Conservation (phyloP, 2,888 invertebrate genomes). For the Leistus spinibarbis region DNA sequence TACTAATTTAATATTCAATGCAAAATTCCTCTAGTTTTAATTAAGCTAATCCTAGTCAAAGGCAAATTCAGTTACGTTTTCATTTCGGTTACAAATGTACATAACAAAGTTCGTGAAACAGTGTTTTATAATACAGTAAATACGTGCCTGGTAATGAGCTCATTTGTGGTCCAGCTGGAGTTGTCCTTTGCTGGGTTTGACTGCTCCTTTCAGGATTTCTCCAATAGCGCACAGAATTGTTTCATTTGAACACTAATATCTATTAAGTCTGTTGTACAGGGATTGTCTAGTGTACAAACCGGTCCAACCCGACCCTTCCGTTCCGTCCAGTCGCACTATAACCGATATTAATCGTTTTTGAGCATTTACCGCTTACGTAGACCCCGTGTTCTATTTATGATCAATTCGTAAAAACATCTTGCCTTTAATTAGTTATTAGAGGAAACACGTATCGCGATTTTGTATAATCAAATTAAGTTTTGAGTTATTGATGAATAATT, state of each 20-base stretch:
- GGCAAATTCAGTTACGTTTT: too few relatives aligned
- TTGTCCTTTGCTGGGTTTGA: not conserved
- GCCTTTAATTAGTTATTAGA: not conserved
- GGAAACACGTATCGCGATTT: not conserved
- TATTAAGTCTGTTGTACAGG: not conserved
- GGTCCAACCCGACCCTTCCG: too few relatives aligned
- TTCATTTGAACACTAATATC: slow-evolving; percentile 1
- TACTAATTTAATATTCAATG: too few relatives aligned
- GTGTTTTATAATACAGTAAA: not conserved
- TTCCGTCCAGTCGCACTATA: not conserved
- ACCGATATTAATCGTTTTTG: not conserved
- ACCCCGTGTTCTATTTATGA: not conserved
- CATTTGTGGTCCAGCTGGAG: not conserved
- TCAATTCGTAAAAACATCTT: not conserved
- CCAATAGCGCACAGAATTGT: not conserved
- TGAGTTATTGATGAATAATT: not conserved
- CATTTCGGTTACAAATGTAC: too few relatives aligned
- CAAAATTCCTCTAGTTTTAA: too few relatives aligned
- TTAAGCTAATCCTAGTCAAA: too few relatives aligned
- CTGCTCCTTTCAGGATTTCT: not conserved
- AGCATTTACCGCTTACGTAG: not conserved
- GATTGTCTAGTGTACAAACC: too few relatives aligned
- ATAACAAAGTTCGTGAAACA: not conserved
- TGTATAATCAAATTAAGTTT: not conserved
- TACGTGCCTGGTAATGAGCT: not conserved